phyloP scores from a whole-genome alignment of 2,888 invertebrate genomes.

The Xylophagus ater region DNA sequence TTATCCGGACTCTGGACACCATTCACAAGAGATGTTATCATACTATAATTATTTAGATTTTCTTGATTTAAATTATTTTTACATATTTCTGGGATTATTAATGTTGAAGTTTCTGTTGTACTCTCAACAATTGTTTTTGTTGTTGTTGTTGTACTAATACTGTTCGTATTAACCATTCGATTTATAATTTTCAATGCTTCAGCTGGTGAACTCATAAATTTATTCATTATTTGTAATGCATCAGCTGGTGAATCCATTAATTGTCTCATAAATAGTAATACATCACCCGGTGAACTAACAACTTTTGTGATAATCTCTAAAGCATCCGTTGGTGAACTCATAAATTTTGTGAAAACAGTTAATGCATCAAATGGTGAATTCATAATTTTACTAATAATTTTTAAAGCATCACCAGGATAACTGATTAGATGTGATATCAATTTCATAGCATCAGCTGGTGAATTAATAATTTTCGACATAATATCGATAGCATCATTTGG shows the following conservation, averaged over 20 bases:
- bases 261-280: constrained; percentile 37
- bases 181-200: constrained; percentile 37
- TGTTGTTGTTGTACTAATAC: constrained; percentile 5
- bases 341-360: constrained; percentile 39
- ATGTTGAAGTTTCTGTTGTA: constrained; percentile 10
- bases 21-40: constrained; percentile 20
- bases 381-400: constrained; percentile 40
- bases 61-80: not conserved
- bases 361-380: constrained; percentile 39
- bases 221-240: constrained; percentile 38
- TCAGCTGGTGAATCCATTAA: constrained; percentile 38
- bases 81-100: not conserved
- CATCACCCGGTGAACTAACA: constrained; percentile 37
- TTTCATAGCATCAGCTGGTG: constrained; percentile 36
- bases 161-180: constrained; percentile 32
- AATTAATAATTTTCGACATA: constrained; percentile 34
- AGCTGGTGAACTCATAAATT: constrained; percentile 38
- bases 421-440: constrained; percentile 37
- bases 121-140: constrained; percentile 14
- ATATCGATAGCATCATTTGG: constrained; percentile 32
- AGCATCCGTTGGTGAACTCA: constrained; percentile 40
- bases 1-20: constrained; percentile 10
- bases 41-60: constrained; percentile 10
- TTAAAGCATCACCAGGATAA: constrained; percentile 37
- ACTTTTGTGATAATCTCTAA: constrained; percentile 39